Conservation (phyloP, 2,797 vertebrate genomes). For the Mus caroli region DNA sequence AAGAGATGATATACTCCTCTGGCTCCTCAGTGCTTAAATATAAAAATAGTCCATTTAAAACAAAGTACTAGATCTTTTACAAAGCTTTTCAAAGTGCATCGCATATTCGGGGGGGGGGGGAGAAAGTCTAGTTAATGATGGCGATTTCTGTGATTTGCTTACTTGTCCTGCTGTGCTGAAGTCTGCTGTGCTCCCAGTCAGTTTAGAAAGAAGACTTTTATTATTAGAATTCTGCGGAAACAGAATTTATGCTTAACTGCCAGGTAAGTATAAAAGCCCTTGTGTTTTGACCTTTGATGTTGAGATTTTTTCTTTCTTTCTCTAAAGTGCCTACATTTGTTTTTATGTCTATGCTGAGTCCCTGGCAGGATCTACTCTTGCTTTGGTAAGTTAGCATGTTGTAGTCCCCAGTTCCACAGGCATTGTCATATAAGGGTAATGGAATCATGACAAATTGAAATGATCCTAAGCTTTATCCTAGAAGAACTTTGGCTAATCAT, state of each 20-base stretch:
- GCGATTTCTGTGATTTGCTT: conserved; percentile 61
- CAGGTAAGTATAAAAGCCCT: conserved; percentile 62
- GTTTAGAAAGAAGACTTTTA: conserved; percentile 63
- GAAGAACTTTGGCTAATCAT: not conserved
- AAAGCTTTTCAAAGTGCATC: conserved; percentile 54
- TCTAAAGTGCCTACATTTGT: conserved; percentile 57
- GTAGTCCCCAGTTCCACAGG: not conserved
- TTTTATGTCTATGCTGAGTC: not conserved
- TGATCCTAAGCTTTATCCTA: not conserved
- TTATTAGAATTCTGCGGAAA: conserved; percentile 67
- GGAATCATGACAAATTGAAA: not conserved
- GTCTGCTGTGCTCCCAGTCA: not conserved
- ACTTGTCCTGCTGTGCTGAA: conserved; percentile 53
- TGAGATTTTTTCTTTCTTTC: conserved; percentile 30
- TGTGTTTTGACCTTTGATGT: conserved; percentile 59
- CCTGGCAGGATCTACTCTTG: not conserved
- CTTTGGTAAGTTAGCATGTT: conserved; percentile 37
- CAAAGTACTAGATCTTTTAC: conserved; percentile 27
- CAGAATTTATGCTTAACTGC: conserved; percentile 63
- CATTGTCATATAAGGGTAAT: not conserved
- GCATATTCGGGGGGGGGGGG: conserved; percentile 57
- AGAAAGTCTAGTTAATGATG: conserved; percentile 47
- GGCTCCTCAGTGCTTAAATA: conserved; percentile 57
- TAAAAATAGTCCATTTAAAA: conserved; percentile 65
- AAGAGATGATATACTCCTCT: not conserved